Conservation (phyloP, 2,888 invertebrate species). For the Petrophora chlorosata region DNA sequence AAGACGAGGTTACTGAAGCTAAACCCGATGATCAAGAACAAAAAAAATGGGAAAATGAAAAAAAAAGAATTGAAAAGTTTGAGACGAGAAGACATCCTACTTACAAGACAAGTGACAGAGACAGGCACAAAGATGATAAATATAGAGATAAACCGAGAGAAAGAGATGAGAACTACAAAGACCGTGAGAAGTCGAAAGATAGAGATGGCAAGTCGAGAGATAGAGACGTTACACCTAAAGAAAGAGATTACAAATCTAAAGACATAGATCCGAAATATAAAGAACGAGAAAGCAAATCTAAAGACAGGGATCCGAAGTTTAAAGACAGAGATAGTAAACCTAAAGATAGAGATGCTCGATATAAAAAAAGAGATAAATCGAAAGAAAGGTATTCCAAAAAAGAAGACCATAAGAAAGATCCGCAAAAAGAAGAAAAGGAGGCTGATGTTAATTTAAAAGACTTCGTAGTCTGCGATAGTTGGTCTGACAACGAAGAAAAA, state of each 20-base stretch:
- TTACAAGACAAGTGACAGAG: constrained; percentile 16
- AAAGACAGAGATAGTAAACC: constrained; percentile 9
- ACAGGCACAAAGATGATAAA: constrained; percentile 11
- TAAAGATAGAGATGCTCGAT: constrained; percentile 39
- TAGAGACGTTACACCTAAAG: constrained; percentile 16
- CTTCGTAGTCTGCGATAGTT: constrained; percentile 77
- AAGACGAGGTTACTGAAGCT: constrained; percentile 38
- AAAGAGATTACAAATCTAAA: constrained; percentile 8
- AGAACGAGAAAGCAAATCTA: background rate
- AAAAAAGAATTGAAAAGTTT: constrained; percentile 39
- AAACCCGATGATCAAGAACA: constrained; percentile 35
- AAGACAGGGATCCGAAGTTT: constrained; percentile 33
- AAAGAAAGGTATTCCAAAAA: constrained; percentile 36
- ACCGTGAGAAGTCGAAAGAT: constrained; percentile 33
- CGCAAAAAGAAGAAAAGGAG: constrained; percentile 50
- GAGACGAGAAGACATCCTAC: constrained; percentile 27
- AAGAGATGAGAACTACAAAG: constrained; percentile 24
- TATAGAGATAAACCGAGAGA: constrained; percentile 15
- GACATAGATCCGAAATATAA: background rate
- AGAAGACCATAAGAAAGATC: constrained; percentile 32
- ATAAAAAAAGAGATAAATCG: constrained; percentile 36
- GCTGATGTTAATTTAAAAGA: constrained; percentile 70
- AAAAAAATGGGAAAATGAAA: constrained; percentile 45
- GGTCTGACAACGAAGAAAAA: constrained; percentile 78
- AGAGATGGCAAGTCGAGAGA: constrained; percentile 34